phyloP scores from a whole-genome alignment of 2,113 vertebrate species.

The Nansenia antarctica region DNA sequence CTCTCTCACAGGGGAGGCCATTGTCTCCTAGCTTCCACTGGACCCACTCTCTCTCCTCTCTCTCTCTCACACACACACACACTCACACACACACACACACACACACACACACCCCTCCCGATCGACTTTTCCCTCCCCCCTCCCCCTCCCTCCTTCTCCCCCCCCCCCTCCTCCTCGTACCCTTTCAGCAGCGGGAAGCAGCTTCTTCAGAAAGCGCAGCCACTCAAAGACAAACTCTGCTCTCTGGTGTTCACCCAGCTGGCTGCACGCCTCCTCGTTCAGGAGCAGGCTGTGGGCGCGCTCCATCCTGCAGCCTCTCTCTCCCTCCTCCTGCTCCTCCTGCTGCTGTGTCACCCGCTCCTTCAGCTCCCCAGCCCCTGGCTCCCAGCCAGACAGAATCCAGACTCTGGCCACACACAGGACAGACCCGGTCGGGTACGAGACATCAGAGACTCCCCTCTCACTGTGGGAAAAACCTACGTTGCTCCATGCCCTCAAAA shows the following conservation, averaged over 20 bases:
- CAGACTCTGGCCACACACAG: not conserved
- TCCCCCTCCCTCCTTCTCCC: not conserved
- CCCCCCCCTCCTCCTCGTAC: conserved; percentile 54
- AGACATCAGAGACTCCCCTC: no score
- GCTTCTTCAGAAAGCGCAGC: conserved; percentile 86
- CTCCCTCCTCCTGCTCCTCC: conserved; percentile 1
- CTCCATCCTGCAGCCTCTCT: conserved; percentile 79
- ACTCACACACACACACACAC: no score
- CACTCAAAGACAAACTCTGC: conserved; percentile 87
- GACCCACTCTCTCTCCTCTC: not conserved
- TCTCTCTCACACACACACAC: no score
- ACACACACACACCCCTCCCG: no score
- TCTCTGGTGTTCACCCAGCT: conserved; percentile 81
- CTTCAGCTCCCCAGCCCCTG: not conserved
- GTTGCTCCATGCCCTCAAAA: conserved; percentile 14
- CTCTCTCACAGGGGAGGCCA: not conserved
- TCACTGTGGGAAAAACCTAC: conserved; percentile 12
- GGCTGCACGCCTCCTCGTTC: conserved; percentile 78
- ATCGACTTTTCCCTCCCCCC: not conserved
- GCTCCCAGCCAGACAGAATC: not conserved
- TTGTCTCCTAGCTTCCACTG: not conserved
- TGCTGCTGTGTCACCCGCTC: no score
- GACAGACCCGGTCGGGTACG: not conserved
- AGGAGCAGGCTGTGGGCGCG: conserved; percentile 84
- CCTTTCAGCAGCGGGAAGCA: conserved; percentile 77